Evolutionary conservation across 2,888 invertebrate species (phyloP).

Genomic region (Melanostoma scalare): DNA sequence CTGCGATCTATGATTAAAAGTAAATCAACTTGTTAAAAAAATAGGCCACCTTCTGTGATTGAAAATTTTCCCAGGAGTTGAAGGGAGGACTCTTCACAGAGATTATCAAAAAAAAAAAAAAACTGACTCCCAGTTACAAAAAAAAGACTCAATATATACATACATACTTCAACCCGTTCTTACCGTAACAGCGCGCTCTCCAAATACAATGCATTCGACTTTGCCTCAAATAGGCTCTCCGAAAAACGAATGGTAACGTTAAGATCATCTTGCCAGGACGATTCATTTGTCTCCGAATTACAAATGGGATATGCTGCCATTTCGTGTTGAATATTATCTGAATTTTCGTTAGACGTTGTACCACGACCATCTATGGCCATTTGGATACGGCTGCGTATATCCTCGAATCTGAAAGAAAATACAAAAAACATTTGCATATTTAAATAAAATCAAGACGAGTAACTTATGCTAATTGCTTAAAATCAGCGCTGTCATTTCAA

Average conservation of each 20-base stretch:
- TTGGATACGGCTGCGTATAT: slow-evolving; percentile 78
- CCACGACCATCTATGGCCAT: slow-evolving; percentile 76
- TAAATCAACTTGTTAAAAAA: too few relatives aligned
- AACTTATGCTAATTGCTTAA: slow-evolving; percentile 57
- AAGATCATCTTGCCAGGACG: slow-evolving; percentile 78
- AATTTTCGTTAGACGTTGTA: slow-evolving; percentile 74
- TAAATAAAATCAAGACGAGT: slow-evolving; percentile 29
- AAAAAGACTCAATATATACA: background rate
- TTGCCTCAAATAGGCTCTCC: slow-evolving; percentile 78
- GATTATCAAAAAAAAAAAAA: too few relatives aligned
- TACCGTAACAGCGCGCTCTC: slow-evolving; percentile 79
- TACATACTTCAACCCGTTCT: background rate
- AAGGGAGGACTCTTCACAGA: too few relatives aligned
- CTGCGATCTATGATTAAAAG: too few relatives aligned
- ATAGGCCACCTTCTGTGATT: too few relatives aligned
- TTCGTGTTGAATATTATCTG: slow-evolving; percentile 78
- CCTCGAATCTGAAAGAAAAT: slow-evolving; percentile 77
- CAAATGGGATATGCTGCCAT: slow-evolving; percentile 81
- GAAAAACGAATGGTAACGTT: slow-evolving; percentile 80
- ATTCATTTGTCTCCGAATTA: slow-evolving; percentile 78
- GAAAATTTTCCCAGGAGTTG: too few relatives aligned
- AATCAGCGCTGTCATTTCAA: slow-evolving; percentile 29
- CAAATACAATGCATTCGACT: slow-evolving; percentile 76
- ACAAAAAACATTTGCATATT: slow-evolving; percentile 39
- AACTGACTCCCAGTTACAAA: background rate